Evolutionary conservation across 2,888 invertebrate species (phyloP).

Genomic region (Thera britannica): DNA sequence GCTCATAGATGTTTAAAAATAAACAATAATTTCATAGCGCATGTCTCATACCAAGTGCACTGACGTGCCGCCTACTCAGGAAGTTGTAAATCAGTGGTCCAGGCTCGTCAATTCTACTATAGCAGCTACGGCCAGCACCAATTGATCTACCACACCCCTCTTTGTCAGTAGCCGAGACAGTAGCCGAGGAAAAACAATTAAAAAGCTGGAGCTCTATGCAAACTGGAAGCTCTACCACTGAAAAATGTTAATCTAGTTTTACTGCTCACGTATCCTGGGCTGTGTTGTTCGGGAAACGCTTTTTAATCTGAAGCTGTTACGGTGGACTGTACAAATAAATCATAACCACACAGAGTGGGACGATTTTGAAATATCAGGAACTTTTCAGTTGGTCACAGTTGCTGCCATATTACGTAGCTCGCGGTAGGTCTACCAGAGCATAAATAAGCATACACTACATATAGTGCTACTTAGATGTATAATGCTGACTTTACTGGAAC

Average conservation of each 20-base stretch:
- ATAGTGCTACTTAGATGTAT: too few species aligned
- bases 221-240: slow-evolving; percentile 62
- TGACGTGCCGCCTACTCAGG: slow-evolving; percentile 65
- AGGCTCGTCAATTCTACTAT: slow-evolving; percentile 62
- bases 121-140: slow-evolving; percentile 47
- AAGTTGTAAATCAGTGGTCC: slow-evolving; percentile 78
- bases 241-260: slow-evolving; percentile 72
- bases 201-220: slow-evolving; percentile 46
- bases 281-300: slow-evolving; percentile 54
- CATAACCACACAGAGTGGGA: slow-evolving; percentile 45
- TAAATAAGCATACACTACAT: too few species aligned
- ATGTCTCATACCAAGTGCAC: slow-evolving; percentile 61
- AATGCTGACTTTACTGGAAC: too few species aligned
- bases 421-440: too few species aligned
- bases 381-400: background rate
- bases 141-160: slow-evolving; percentile 46
- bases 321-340: slow-evolving; percentile 58
- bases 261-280: slow-evolving; percentile 71
- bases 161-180: slow-evolving; percentile 30
- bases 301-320: slow-evolving; percentile 38
- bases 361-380: slow-evolving; percentile 20
- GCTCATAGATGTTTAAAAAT: slow-evolving; percentile 34
- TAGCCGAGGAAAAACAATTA: slow-evolving; percentile 30
- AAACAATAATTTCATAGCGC: slow-evolving; percentile 46
- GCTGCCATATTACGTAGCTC: background rate